A percentile compares a stretch with the other conserved stretches of the same genome.
Conservation (phyloP, 2,888 invertebrate genomes). For the Mimas tiliae region DNA sequence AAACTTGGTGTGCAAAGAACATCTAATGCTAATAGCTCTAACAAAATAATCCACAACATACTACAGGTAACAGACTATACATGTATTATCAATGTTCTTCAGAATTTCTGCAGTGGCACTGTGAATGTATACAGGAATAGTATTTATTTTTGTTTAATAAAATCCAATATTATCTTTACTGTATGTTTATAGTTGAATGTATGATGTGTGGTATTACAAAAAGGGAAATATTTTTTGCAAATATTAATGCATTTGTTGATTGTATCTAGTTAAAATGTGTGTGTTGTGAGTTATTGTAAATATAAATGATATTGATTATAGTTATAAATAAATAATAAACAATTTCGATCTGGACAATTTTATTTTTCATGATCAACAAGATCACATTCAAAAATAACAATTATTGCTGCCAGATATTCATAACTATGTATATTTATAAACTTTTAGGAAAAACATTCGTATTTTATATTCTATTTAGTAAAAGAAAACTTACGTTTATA, state of each 20-base stretch:
- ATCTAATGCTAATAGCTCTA: no score
- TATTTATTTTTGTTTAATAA: conserved; percentile 46
- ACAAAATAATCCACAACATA: neutral
- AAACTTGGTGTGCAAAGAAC: no score
- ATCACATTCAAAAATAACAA: conserved; percentile 3
- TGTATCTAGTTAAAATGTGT: conserved; percentile 53
- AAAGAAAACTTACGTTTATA: conserved; percentile 18
- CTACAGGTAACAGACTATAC: neutral
- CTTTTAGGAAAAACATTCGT: conserved; percentile 15
- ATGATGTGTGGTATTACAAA: conserved; percentile 46
- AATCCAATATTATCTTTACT: conserved; percentile 32
- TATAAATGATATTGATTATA: conserved; percentile 73
- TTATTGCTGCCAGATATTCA: conserved; percentile 19
- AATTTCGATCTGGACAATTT: conserved; percentile 21
- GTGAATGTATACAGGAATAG: conserved; percentile 53
- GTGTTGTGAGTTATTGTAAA: conserved; percentile 68
- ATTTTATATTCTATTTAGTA: conserved; percentile 18
- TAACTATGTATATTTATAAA: conserved; percentile 8
- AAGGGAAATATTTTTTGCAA: conserved; percentile 59
- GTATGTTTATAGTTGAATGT: conserved; percentile 44
- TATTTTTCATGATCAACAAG: conserved; percentile 18
- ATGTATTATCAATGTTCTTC: conserved; percentile 13
- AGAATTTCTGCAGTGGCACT: conserved; percentile 56
- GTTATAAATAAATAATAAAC: conserved; percentile 58
- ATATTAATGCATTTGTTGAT: conserved; percentile 70